Base-by-base conservation (phyloP, 2,113 vertebrate species). In the Mus spicilegus region DNA sequence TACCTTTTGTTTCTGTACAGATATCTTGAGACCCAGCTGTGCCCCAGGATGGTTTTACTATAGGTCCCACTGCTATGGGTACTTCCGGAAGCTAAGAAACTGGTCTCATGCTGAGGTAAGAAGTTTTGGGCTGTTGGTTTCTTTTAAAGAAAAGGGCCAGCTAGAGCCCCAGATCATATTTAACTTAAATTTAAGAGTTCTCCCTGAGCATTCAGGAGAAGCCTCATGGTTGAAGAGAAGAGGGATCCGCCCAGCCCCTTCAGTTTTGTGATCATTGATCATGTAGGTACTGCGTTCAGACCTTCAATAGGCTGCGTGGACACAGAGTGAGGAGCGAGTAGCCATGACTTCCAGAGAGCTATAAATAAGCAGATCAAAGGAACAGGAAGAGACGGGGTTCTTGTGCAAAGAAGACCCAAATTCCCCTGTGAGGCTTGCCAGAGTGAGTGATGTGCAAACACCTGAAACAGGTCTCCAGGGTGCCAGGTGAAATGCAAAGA, bases 41-140 rank as follows among this genome's bases (percentile, higher is more conserved):
- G 33, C 84, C 4, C 3, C 61, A 0, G 97, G 98, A 19, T 98
- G 98, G 98, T 98, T 46, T 93, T 98, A 98, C 93, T 87, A 97
- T 86, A 93, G 17, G 3, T 75, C 96, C 36, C 96, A 58, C 90
- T 98, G 98, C 87, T 98, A 98, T 5, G 98, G 42, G 7, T 98
- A 98, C 89, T 98, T 98, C 89, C 0, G 8, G 8, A 90, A 96
- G 16, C 30, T 1, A 69, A 92, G 0, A 87, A 98, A 0, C 63
- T 99, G 98, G 98, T 81, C 97, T 0, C 97, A 98, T 0, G 98
- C 98, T 0, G 98, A 98, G 98, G 98, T 98, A 96, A 98, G 97
- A 30, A 63, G 46, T n/a, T n/a, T 7, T 26, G 73, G 19, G 1
- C 1, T 28, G 0, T 0, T 5, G 56, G 51, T 13, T n/a, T 54